These are phyloP conservation scores for Rhinichthys klamathensis DNA, from an alignment of 2,113 vertebrate species.

Conservation along the genomic window DNA sequence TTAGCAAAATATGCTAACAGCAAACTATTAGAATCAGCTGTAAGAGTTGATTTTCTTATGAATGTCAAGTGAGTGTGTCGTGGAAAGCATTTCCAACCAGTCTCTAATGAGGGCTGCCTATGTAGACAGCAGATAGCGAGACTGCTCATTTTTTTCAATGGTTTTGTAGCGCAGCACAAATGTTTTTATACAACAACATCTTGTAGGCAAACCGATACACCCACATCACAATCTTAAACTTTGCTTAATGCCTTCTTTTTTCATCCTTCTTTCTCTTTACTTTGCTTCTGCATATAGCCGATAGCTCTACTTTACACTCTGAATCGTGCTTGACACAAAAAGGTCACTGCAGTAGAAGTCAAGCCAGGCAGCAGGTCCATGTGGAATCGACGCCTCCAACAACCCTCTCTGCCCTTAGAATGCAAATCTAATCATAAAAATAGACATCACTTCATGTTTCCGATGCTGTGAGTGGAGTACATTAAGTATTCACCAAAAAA, in stretches of 20 bases:
- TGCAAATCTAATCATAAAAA: constrained; percentile 70
- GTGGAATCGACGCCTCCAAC: constrained; percentile 54
- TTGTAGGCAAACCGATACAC: background rate
- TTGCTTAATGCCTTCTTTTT: background rate
- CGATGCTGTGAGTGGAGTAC: constrained; percentile 53
- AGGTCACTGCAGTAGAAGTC: constrained; percentile 12
- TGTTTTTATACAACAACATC: constrained; percentile 1
- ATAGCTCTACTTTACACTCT: background rate
- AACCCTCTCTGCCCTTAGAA: constrained; percentile 57
- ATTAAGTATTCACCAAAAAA: constrained; percentile 58
- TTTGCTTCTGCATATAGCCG: background rate
- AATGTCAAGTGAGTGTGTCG: background rate
- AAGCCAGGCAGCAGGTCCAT: constrained; percentile 3
- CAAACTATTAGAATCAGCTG: background rate
- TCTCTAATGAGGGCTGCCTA: background rate
- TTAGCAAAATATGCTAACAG: background rate
- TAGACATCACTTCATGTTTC: constrained; percentile 61
- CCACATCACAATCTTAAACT: background rate
- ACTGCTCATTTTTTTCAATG: background rate
- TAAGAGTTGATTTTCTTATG: background rate
- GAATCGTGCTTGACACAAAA: constrained; percentile 33
- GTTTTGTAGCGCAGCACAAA: background rate
- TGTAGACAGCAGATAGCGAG: background rate
- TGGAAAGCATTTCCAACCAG: background rate
- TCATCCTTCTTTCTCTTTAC: background rate